These are phyloP conservation scores for Cactoblastis cactorum DNA, from an alignment of 2,888 invertebrate species.

Conservation along the genomic window DNA sequence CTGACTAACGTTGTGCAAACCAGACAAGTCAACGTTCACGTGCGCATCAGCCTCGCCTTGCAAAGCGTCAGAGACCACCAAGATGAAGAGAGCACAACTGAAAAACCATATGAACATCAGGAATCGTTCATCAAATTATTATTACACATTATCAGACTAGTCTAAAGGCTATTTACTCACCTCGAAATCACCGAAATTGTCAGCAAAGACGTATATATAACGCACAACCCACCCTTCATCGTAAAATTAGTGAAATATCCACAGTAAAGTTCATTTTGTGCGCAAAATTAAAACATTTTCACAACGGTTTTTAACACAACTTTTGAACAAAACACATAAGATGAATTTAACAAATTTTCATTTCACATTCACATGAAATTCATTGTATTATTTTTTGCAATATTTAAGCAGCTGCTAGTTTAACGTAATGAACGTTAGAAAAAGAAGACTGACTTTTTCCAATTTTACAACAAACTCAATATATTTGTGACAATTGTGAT, in stretches of 20 bases:
- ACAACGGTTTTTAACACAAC: conserved; percentile 41
- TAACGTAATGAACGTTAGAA: conserved; percentile 32
- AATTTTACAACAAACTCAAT: conserved; percentile 39
- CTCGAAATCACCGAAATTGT: conserved; percentile 80
- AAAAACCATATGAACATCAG: conserved; percentile 25
- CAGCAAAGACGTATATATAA: conserved; percentile 81
- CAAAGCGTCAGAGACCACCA: conserved; percentile 79
- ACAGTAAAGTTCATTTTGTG: conserved; percentile 74
- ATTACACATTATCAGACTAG: not conserved
- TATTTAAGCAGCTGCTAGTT: conserved; percentile 30
- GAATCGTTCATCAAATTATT: not conserved
- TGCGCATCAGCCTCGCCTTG: conserved; percentile 48
- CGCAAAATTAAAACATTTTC: conserved; percentile 62
- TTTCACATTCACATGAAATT: conserved; percentile 37
- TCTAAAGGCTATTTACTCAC: conserved; percentile 43
- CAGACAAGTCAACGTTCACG: conserved; percentile 57
- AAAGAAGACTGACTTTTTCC: conserved; percentile 39
- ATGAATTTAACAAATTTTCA: conserved; percentile 30
- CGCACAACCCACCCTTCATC: conserved; percentile 81
- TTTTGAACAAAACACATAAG: conserved; percentile 22
- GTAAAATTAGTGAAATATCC: conserved; percentile 71
- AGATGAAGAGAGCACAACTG: conserved; percentile 80
- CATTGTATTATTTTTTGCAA: conserved; percentile 35
- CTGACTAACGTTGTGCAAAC: conserved; percentile 66
- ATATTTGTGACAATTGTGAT: conserved; percentile 45